Percentiles rank a stretch among this genome's conserved stretches.
Evolutionary conservation across 2,113 vertebrate species (phyloP).

Genomic region (Dascyllus trimaculatus): DNA sequence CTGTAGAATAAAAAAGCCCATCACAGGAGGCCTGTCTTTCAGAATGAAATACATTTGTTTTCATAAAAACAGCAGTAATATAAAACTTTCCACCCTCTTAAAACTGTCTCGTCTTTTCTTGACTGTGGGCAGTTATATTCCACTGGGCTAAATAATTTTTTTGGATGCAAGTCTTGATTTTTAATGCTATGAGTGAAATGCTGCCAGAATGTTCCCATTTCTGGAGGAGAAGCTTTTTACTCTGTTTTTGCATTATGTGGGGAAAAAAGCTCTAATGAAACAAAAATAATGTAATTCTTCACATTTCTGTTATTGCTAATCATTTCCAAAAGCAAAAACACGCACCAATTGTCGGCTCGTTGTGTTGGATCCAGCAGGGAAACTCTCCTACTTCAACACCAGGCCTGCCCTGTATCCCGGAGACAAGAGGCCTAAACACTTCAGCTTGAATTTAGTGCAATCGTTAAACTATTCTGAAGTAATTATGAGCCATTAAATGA

Average conservation of each 20-base stretch:
- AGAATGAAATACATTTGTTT: conserved; percentile 66
- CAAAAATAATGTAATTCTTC: conserved; percentile 45
- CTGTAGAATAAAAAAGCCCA: conserved; percentile 51
- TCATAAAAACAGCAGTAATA: conserved; percentile 59
- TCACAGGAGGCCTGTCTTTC: conserved; percentile 57
- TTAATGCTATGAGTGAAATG: conserved; percentile 40
- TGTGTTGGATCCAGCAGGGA: conserved; percentile 11
- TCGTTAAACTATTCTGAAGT: conserved; percentile 75
- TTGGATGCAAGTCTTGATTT: conserved; percentile 53
- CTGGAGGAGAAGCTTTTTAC: conserved; percentile 57
- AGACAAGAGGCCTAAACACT: conserved; percentile 73
- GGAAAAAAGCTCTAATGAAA: conserved; percentile 30
- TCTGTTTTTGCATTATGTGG: conserved; percentile 20
- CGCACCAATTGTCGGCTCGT: conserved; percentile 12
- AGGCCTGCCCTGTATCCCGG: conserved; percentile 59
- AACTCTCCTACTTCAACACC: conserved; percentile 40
- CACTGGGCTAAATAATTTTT: conserved; percentile 52
- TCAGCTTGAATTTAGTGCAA: conserved; percentile 72
- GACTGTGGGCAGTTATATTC: conserved; percentile 59
- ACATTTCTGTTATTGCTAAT: conserved; percentile 39
- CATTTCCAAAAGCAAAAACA: conserved; percentile 56
- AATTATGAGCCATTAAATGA: conserved; percentile 77
- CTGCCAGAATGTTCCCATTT: conserved; percentile 63
- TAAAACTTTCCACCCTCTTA: conserved; percentile 72
- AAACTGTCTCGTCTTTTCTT: conserved; percentile 68